Conservation (phyloP, 2,797 vertebrate genomes). For the Parotocinclus haroldoi region DNA sequence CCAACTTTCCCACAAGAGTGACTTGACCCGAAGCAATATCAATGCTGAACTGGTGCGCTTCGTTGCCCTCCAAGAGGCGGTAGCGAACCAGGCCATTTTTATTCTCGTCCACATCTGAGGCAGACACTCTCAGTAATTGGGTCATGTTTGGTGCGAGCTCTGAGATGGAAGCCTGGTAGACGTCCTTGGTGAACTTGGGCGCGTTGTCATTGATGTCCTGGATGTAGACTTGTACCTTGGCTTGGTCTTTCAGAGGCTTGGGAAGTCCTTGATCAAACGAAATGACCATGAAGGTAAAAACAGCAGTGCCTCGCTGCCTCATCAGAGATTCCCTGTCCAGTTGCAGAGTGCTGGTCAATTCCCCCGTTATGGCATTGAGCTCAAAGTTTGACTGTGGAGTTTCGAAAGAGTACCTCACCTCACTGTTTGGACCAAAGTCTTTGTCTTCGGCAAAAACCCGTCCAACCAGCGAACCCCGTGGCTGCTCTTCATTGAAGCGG, state of each 20-base stretch:
- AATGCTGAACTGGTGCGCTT: conserved; percentile 85
- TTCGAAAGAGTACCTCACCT: conserved; percentile 90
- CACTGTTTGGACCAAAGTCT: conserved; percentile 90
- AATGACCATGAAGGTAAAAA: conserved; percentile 85
- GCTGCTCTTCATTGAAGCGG: conserved; percentile 90
- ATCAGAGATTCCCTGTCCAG: conserved; percentile 92
- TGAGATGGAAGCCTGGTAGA: conserved; percentile 93
- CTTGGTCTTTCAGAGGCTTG: conserved; percentile 90
- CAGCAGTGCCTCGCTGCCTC: conserved; percentile 87
- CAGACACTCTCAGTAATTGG: conserved; percentile 88
- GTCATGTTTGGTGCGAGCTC: conserved; percentile 89
- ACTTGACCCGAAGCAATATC: conserved; percentile 86
- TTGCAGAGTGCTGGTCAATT: conserved; percentile 83
- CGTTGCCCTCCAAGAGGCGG: conserved; percentile 83
- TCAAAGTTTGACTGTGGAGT: conserved; percentile 87
- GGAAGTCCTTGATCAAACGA: conserved; percentile 93
- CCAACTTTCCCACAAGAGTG: conserved; percentile 84
- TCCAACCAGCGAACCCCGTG: conserved; percentile 81
- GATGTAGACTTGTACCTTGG: conserved; percentile 92
- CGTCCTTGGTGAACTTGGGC: conserved; percentile 92
- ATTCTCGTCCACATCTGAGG: conserved; percentile 93
- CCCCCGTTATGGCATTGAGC: conserved; percentile 84
- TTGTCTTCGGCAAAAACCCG: conserved; percentile 87
- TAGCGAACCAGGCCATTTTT: conserved; percentile 87
- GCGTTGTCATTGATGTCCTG: conserved; percentile 94